Evolutionary conservation across 2,113 vertebrate species (phyloP).

Genomic region (Ptilonorhynchus violaceus): DNA sequence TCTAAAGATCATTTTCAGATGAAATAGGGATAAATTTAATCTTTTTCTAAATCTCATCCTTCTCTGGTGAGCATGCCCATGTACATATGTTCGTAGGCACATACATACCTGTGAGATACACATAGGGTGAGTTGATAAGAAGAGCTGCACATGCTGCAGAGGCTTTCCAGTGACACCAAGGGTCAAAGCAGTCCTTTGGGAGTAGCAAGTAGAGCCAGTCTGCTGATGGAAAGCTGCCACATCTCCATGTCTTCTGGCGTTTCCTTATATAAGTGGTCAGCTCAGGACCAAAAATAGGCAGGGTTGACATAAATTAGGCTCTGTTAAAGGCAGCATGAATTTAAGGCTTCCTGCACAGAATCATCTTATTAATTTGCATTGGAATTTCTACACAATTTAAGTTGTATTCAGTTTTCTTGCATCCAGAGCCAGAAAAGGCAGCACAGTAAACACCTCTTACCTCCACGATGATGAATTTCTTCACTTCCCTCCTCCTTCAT

Average conservation of each 20-base stretch:
- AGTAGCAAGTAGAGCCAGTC: background rate
- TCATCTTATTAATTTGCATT: background rate
- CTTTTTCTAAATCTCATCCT: background rate
- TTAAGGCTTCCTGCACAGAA: background rate
- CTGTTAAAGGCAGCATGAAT: background rate
- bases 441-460: background rate
- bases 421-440: background rate
- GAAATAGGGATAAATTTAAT: background rate
- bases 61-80: background rate
- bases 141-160: background rate
- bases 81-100: fast-evolving
- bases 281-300: background rate
- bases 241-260: background rate
- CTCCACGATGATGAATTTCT: background rate
- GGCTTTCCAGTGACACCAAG: background rate
- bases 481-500: background rate
- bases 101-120: fast-evolving
- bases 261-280: background rate
- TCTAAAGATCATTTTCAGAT: background rate
- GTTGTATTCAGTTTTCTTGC: background rate
- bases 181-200: background rate
- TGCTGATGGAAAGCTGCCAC: background rate
- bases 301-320: background rate
- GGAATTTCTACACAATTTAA: background rate
- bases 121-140: background rate